Evolutionary conservation across 2,888 invertebrate species (phyloP).

Genomic region (Maniola hyperantus): DNA sequence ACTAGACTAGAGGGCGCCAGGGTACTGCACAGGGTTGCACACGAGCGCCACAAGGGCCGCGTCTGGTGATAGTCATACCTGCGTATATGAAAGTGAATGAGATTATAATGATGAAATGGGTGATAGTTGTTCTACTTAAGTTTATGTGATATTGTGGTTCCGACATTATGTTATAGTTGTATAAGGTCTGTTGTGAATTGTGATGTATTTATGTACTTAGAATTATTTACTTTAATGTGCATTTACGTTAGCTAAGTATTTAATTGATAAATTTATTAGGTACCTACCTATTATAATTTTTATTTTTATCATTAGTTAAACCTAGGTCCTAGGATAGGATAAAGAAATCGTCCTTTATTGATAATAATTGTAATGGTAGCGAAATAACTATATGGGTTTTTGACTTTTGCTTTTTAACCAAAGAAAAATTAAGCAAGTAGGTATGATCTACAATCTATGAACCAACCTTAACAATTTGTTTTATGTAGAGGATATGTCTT

Average conservation of each 20-base stretch:
- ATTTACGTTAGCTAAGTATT: conserved; percentile 35
- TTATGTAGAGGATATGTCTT: background rate
- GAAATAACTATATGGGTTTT: background rate
- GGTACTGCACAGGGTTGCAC: too few species aligned
- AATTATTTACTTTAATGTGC: conserved; percentile 19
- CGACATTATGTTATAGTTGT: conserved; percentile 23
- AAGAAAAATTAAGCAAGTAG: too few species aligned
- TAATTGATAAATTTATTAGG: conserved; percentile 10
- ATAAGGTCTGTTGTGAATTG: conserved; percentile 30
- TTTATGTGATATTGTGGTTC: conserved; percentile 34
- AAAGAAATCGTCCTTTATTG: background rate
- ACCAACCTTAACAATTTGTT: background rate
- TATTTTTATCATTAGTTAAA: background rate
- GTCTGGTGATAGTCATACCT: too few species aligned
- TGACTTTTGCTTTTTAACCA: too few species aligned
- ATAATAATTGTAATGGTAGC: background rate
- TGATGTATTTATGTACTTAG: conserved; percentile 37
- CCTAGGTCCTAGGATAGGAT: background rate
- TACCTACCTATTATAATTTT: background rate
- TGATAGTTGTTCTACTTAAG: conserved; percentile 32
- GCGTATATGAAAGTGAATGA: too few species aligned
- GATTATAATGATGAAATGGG: background rate
- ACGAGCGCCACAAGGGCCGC: too few species aligned
- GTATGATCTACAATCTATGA: too few species aligned
- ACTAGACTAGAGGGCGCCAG: too few species aligned